Percentiles rank a stretch among this genome's conserved stretches.
These are phyloP conservation scores for Pempheris klunzingeri DNA, from an alignment of 2,797 vertebrate species.

Conservation along the genomic window DNA sequence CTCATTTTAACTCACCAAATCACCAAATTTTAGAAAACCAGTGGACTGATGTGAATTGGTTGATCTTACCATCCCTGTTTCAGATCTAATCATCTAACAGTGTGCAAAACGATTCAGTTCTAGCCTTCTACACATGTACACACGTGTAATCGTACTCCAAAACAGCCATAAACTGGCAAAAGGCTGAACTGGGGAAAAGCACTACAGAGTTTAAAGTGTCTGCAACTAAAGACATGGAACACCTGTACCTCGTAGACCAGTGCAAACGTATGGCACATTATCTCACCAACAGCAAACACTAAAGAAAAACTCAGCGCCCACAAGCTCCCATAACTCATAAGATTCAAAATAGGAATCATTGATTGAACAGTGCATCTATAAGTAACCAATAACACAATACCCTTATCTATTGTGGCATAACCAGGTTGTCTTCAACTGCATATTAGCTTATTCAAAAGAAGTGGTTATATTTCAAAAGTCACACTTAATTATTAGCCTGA, in stretches of 20 bases:
- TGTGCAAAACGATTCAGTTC: not conserved
- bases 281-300: slow-evolving; percentile 2
- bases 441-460: not conserved
- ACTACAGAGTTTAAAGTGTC: slow-evolving; percentile 11
- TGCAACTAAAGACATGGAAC: not conserved
- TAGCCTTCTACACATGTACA: not conserved
- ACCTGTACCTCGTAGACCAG: not conserved
- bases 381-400: not conserved
- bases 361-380: not conserved
- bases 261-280: slow-evolving; percentile 1
- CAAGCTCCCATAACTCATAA: too few relatives aligned
- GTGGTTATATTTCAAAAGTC: too few relatives aligned
- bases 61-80: too few relatives aligned
- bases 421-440: not conserved
- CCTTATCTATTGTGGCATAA: not conserved
- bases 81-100: not conserved
- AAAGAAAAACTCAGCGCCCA: not conserved
- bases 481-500: too few relatives aligned
- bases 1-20: too few relatives aligned
- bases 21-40: too few relatives aligned
- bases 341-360: too few relatives aligned
- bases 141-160: not conserved
- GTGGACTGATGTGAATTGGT: too few relatives aligned
- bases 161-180: not conserved
- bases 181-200: slow-evolving; percentile 12